A percentile compares a stretch with the other conserved stretches of the same genome.
Evolutionary conservation across 2,888 invertebrate genomes (phyloP).

Genomic region (Epistrophe eligans): DNA sequence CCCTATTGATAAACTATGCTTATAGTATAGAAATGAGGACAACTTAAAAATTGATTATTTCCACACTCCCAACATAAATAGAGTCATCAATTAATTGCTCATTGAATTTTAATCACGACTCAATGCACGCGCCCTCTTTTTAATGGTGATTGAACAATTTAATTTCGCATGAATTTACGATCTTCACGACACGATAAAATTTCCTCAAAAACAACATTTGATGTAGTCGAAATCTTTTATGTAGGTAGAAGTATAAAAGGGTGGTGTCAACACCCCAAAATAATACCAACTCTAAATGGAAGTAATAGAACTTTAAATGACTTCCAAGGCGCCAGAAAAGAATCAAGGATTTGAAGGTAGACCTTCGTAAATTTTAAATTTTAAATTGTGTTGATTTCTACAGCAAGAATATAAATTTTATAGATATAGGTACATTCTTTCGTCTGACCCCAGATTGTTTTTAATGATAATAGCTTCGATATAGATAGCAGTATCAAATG

Average conservation of each 20-base stretch:
- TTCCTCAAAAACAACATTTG: slow-evolving; percentile 34
- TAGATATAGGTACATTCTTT: neutral
- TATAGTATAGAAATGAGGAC: neutral
- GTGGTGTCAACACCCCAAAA: slow-evolving; percentile 9
- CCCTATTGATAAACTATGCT: neutral
- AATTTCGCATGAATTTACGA: slow-evolving; percentile 70
- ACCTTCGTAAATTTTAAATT: neutral
- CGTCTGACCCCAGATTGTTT: slow-evolving; percentile 2
- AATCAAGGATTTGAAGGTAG: neutral
- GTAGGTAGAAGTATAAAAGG: neutral
- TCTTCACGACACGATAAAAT: slow-evolving; percentile 52
- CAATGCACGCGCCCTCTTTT: slow-evolving; percentile 54
- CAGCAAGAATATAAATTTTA: neutral
- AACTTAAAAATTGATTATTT: slow-evolving; percentile 2
- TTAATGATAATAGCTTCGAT: neutral
- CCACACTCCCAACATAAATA: slow-evolving; percentile 18
- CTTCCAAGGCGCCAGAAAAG: slow-evolving; percentile 57
- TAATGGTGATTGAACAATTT: slow-evolving; percentile 74
- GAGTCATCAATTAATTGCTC: slow-evolving; percentile 60
- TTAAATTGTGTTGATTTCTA: neutral
- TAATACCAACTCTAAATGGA: neutral
- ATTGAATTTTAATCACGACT: slow-evolving; percentile 71
- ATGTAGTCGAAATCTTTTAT: slow-evolving; percentile 34
- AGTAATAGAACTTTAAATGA: slow-evolving; percentile 31
- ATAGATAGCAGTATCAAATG: neutral